phyloP scores from a whole-genome alignment of 2,113 vertebrate species.

The Vombatus ursinus region DNA sequence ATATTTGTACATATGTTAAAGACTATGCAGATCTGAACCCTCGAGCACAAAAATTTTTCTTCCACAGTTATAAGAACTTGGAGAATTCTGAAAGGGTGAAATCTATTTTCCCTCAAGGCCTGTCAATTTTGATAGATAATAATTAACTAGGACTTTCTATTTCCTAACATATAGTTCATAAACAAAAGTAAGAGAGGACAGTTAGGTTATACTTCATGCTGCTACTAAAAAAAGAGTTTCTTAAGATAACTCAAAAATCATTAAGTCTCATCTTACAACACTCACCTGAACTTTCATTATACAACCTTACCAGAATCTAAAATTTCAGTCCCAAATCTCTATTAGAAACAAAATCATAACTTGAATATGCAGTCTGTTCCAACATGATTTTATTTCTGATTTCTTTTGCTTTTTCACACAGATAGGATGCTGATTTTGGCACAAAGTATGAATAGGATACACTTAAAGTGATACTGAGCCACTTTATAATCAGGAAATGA shows the following conservation, averaged over 20 bases:
- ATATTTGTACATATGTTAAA: not conserved
- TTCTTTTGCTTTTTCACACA: not conserved
- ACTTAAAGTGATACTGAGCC: not conserved
- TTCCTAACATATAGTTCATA: not conserved
- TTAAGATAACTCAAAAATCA: not conserved
- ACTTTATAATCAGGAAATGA: not conserved
- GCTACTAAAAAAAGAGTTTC: not conserved
- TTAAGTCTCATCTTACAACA: not conserved
- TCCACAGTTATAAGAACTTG: not conserved
- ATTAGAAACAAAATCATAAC: not conserved
- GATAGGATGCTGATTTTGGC: not conserved
- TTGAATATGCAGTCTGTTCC: not conserved
- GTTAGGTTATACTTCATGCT: no score
- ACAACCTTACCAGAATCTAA: not conserved
- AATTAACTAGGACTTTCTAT: not conserved
- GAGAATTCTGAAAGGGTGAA: not conserved
- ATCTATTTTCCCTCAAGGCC: not conserved
- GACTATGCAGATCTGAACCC: not conserved
- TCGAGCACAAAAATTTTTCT: not conserved
- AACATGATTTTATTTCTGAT: not conserved
- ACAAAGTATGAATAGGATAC: not conserved
- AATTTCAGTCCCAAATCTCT: not conserved
- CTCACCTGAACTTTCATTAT: not conserved
- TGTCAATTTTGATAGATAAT: not conserved
- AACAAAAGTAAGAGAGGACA: not conserved